These are phyloP conservation scores for Plumapathes pennacea DNA, from an alignment of 92 coral and sea anemone species.

Conservation along the genomic window DNA sequence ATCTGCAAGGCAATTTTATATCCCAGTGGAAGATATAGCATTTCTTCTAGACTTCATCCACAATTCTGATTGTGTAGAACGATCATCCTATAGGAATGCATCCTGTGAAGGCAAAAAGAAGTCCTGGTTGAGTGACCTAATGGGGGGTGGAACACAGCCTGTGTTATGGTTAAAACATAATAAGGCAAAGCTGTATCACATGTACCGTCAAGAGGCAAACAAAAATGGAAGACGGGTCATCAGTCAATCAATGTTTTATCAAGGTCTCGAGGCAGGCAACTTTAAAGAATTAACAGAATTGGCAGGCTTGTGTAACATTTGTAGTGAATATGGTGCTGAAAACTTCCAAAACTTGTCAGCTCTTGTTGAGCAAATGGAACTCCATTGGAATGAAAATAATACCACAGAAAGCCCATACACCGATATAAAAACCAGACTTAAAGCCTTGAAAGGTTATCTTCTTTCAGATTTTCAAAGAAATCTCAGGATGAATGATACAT, in stretches of 20 bases:
- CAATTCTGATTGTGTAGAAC: conserved; percentile 28
- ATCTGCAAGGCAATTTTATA: too few relatives aligned
- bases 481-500: conserved; percentile 18
- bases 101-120: conserved; percentile 35
- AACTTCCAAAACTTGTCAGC: conserved; percentile 9
- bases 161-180: conserved; percentile 37
- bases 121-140: conserved; percentile 32
- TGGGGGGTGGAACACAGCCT: conserved; percentile 43
- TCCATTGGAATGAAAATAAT: too few relatives aligned
- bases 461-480: conserved; percentile 30
- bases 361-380: too few relatives aligned
- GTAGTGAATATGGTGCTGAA: conserved; percentile 35
- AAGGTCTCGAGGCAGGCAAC: conserved; percentile 18
- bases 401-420: too few relatives aligned
- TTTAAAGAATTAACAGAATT: conserved; percentile 29
- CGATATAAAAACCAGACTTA: too few relatives aligned
- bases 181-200: conserved; percentile 7
- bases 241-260: conserved; percentile 12
- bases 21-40: conserved; percentile 34
- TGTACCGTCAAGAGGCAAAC: conserved; percentile 17
- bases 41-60: conserved; percentile 42
- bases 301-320: conserved; percentile 48
- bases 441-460: conserved; percentile 24
- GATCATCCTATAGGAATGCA: conserved; percentile 31
- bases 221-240: conserved; percentile 18